A percentile compares a stretch with the other conserved stretches of the same genome.
Evolutionary conservation across 2,888 invertebrate genomes (phyloP).

Genomic region (Heliconius cydno): DNA sequence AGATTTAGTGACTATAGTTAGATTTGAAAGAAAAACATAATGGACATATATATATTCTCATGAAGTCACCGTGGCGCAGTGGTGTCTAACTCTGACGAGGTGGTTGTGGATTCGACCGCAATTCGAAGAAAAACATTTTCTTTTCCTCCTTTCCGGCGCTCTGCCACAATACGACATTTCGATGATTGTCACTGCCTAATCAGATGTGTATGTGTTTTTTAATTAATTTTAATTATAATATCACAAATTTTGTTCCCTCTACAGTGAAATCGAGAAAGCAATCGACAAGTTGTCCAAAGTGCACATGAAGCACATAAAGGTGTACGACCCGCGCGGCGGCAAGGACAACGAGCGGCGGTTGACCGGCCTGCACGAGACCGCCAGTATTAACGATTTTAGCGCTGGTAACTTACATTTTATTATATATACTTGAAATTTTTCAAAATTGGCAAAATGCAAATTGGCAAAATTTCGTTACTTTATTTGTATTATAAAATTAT

Average conservation of each 20-base stretch:
- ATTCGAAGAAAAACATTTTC: not conserved
- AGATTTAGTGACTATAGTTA: not conserved
- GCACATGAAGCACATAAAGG: slow-evolving; percentile 96
- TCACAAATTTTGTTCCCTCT: not conserved
- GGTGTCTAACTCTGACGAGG: not conserved
- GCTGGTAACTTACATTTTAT: slow-evolving; percentile 81
- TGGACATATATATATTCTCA: not conserved
- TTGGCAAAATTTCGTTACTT: too few relatives aligned
- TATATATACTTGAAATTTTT: too few relatives aligned
- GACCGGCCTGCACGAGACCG: slow-evolving; percentile 97
- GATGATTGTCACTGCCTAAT: too few relatives aligned
- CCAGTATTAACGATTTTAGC: slow-evolving; percentile 98
- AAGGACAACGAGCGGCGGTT: slow-evolving; percentile 98
- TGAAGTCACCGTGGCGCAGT: not conserved
- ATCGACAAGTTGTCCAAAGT: slow-evolving; percentile 96
- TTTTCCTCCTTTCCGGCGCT: too few relatives aligned
- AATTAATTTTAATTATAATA: not conserved
- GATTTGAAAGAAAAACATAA: not conserved
- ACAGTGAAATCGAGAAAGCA: slow-evolving; percentile 95
- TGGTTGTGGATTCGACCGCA: not conserved
- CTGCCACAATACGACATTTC: too few relatives aligned
- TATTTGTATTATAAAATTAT: too few relatives aligned
- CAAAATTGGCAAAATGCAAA: too few relatives aligned
- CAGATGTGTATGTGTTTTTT: too few relatives aligned
- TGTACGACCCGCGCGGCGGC: slow-evolving; percentile 97